Base-by-base conservation (phyloP, 2,797 vertebrate species). In the Eulemur coronatus region DNA sequence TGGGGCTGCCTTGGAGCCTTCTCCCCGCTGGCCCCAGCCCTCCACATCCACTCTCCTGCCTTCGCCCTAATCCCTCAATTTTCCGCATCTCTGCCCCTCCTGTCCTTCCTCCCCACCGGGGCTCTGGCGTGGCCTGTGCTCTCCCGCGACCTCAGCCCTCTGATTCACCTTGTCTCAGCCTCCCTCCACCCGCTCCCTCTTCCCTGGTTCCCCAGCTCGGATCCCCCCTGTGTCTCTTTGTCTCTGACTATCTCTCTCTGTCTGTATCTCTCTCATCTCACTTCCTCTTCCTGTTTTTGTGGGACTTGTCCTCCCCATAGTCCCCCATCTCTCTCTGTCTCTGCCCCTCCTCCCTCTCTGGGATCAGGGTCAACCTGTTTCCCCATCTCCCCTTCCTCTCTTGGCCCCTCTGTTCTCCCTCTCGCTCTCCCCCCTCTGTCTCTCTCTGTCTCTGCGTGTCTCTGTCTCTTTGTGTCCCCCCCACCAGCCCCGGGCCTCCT, bases 1-100 rank as follows among this genome's bases (percentile, higher is more conserved):
- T 24, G 9, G 55, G 52, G n/a, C 15, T 5, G 78, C 33, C 33
- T 65, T n/a, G 15, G 33, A 18, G 63, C 63, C 63, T n/a, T 17
- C 33, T 65, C 63, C 63, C 63, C 15, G 8, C 63, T 9, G 63
- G 63, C 63, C 33, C 33, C 63, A n/a, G 28, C 63, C 33, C 33
- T 41, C 33, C 2, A 7, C 15, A 2, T 48, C 84, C 91, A 38
- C 30, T 81, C 69, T 72, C 59, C 26, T 10, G 59, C 88, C 52
- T 97, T n/a, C 5, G 69, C 80, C 91, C 86, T 98, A 97, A 97
- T 98, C 97, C 98, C 81, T 98, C 96, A 98, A 97, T 98, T 98
- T 98, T 97, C 96, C 80, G 89, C 97, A 55, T 97, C 95, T 96
- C 94, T 98, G 96, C 97, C 94, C 85, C 85, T 95, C 88, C 90